These are phyloP conservation scores for Sebastiscus albofasciatus DNA, from an alignment of 2,797 vertebrate species.

Conservation along the genomic window DNA sequence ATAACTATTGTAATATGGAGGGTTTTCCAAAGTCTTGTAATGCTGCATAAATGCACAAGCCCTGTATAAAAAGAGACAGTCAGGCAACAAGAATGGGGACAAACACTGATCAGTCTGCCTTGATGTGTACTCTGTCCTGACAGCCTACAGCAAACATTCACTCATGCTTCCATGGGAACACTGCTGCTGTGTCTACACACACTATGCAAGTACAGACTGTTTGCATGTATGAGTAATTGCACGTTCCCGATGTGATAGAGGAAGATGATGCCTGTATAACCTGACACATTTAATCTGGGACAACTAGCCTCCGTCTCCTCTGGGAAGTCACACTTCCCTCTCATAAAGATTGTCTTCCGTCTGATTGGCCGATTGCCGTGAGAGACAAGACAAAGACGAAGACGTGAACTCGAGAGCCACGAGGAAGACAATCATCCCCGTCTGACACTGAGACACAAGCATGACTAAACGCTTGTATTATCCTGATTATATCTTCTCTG, in stretches of 20 bases:
- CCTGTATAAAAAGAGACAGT: neutral
- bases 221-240: conserved; percentile 10
- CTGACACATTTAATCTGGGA: conserved; percentile 33
- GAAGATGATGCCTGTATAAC: neutral
- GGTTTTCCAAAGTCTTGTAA: neutral
- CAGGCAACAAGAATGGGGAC: neutral
- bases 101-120: neutral
- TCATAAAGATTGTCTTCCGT: neutral
- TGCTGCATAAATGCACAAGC: neutral
- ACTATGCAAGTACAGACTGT: neutral
- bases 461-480: conserved; percentile 36
- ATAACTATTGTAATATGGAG: neutral
- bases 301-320: conserved; percentile 10
- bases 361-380: neutral
- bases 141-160: conserved; percentile 7
- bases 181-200: neutral
- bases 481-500: conserved; percentile 42
- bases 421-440: neutral
- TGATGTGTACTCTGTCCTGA: conserved; percentile 1
- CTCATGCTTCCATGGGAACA: neutral
- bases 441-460: conserved; percentile 11
- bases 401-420: neutral
- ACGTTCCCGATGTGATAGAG: neutral
- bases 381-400: conserved; percentile 31
- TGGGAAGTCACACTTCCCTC: conserved; percentile 9